These are phyloP conservation scores for Schizaphis graminum DNA, from an alignment of 2,888 invertebrate genomes.

Conservation along the genomic window DNA sequence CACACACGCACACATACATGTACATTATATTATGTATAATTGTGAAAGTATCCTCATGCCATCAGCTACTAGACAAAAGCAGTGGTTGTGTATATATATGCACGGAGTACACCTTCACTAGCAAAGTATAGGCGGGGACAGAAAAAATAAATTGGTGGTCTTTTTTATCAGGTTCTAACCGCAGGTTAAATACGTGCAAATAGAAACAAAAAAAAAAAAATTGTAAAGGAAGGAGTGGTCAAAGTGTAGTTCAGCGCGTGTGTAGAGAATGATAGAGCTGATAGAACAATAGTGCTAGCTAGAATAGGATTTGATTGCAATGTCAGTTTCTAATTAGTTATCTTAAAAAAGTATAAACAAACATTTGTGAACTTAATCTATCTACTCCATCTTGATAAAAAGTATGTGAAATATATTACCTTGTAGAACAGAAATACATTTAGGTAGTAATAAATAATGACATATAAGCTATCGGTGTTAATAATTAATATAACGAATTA, in stretches of 20 bases:
- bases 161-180: slow-evolving; percentile 55
- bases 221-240: slow-evolving; percentile 59
- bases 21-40: neutral
- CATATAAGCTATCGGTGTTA: too few species aligned
- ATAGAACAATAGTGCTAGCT: slow-evolving; percentile 57
- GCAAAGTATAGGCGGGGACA: slow-evolving; percentile 23
- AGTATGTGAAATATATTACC: slow-evolving; percentile 3
- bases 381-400: slow-evolving; percentile 42
- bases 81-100: neutral
- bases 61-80: slow-evolving; percentile 55
- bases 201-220: slow-evolving; percentile 44
- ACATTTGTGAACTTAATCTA: neutral
- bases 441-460: neutral
- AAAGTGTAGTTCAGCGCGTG: neutral
- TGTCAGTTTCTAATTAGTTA: slow-evolving; percentile 55
- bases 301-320: slow-evolving; percentile 59
- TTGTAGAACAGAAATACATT: neutral
- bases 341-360: slow-evolving; percentile 20
- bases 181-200: slow-evolving; percentile 53
- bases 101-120: neutral
- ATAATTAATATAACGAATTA: neutral
- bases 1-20: neutral
- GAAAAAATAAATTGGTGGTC: slow-evolving; percentile 51
- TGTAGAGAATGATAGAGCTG: slow-evolving; percentile 47
- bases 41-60: slow-evolving; percentile 59